Base-by-base conservation (phyloP, 53 echinoderm and acorn worm species). In the Paelopatides confundens region DNA sequence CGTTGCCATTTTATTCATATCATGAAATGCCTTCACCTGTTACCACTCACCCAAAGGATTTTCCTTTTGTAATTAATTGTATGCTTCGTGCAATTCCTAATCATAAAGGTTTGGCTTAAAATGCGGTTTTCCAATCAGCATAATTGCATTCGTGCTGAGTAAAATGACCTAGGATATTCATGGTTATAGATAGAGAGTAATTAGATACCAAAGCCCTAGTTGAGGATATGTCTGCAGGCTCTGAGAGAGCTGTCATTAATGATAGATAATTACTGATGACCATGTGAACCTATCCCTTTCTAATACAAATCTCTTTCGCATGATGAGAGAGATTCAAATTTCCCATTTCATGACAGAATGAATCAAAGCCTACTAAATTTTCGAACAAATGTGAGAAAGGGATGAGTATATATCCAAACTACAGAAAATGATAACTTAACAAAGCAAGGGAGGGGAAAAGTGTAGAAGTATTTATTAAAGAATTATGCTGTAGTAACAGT, bases 121-220 rank as follows among this genome's bases (percentile, higher is more conserved):
- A 58, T 58, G 24, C 74, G 40, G 35, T 46, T 46, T 40, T 74
- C 47, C 47, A 74, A 74, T 74, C 74, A 74, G 74, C 74, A 74
- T 74, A 74, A 74, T 74, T 74, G 74, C 74, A 39, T 74, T 74
- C 47, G 38, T 74, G 74, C 74, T 40, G 74, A 26, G 47, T 24
- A 69, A 74, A 58, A 74, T 74, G 74, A 74, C 46, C 39, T 74
- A 39, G 39, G 74, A 74, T 40, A 39, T 74, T 43, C 74, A 74
- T 74, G 40, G 40, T 74, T 74, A n/a, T n/a, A 74, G 74, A 38
- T 39, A 14, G 40, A n/a, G n/a, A 74, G 74, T 74, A 74, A 74
- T 74, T 74, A 74, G 74, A 74, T 40, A 74, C 26, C 74, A 74
- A 1, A 46, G 74, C 74, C 40, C 21, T 74, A 33, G 69, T 21